Percentiles rank a stretch among this genome's conserved stretches.
These are phyloP conservation scores for Trachemys scripta DNA, from an alignment of 2,113 vertebrate genomes.

Conservation along the genomic window DNA sequence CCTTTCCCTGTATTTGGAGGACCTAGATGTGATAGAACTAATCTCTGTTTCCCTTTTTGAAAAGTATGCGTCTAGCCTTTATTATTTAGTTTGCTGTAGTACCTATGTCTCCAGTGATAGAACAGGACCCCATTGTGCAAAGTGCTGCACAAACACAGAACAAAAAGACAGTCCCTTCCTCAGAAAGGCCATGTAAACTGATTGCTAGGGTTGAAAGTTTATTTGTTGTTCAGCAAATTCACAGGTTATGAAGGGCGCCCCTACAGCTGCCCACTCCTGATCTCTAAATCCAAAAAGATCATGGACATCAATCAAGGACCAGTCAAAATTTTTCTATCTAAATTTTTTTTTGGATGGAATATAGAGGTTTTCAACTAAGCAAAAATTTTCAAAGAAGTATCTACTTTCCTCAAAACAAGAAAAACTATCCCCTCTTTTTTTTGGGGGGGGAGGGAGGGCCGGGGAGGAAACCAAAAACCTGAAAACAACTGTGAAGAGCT, in stretches of 20 bases:
- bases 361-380: neutral
- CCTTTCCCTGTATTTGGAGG: neutral
- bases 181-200: neutral
- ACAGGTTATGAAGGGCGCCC: neutral
- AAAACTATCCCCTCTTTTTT: too few relatives aligned
- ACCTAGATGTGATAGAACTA: fast-evolving
- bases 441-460: too few relatives aligned
- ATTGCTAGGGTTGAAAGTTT: neutral
- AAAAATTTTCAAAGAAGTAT: neutral
- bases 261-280: neutral
- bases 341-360: neutral
- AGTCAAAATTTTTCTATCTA: neutral
- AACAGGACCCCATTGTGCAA: neutral
- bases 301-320: neutral
- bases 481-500: neutral
- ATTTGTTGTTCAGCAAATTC: neutral
- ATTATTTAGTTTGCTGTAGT: neutral
- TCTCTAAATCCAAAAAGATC: neutral
- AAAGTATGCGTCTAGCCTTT: neutral
- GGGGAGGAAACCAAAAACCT: too few relatives aligned
- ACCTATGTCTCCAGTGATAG: neutral
- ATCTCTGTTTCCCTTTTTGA: fast-evolving
- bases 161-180: neutral
- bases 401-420: too few relatives aligned
- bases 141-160: neutral